Base-by-base conservation (phyloP, 2,888 invertebrate genomes). In the Nebria salina region DNA sequence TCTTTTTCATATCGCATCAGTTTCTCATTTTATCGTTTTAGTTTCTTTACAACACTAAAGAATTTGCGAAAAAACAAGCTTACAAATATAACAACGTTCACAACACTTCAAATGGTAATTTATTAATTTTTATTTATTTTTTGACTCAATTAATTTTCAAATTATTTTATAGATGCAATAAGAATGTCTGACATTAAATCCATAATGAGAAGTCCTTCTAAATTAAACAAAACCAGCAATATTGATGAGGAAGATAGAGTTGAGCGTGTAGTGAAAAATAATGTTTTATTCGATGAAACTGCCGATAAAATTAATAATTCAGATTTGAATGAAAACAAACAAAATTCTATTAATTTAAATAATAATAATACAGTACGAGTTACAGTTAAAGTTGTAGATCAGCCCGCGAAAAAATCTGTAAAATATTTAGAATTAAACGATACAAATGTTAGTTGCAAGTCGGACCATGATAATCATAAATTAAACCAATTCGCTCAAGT, bases 211-310 rank as follows among this genome's bases (percentile, higher is more conserved):
- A 73, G 41, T 15, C 42, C 73, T 11, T 34, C 75, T 64, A 74
- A 79, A 74, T 42, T 65, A 65, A 15, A 74, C 26, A 42, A 15
- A 6, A 42, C 25, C 66, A 11, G 34, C 5, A 73, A 65, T 41
- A 1, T 65, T 64, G 13, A n/a, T 65, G 8, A 64, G 65, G 66
- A 77, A 43, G 64, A 54, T 26, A 26, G 2, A 43, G 15, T 65
- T 11, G 70, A 77, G 70, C 77, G 65, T 70, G 7, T 77, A 11
- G 43, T 70, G 11, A 77, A 70, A 77, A 72, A 77, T 64, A 77
- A 66, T 78, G 74, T 79, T 43, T 43, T 75, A 43, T 79, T 79
- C 43, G 73, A 74, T 54, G 79, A 79, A 9, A 79, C 42, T 20
- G 70, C 70, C 42, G 65, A 20, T 76, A 25, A 41, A 15, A 76